Percentiles rank a stretch among this genome's conserved stretches.
phyloP scores from a whole-genome alignment of 92 coral and sea anemone species.

The Desmophyllum pertusum region DNA sequence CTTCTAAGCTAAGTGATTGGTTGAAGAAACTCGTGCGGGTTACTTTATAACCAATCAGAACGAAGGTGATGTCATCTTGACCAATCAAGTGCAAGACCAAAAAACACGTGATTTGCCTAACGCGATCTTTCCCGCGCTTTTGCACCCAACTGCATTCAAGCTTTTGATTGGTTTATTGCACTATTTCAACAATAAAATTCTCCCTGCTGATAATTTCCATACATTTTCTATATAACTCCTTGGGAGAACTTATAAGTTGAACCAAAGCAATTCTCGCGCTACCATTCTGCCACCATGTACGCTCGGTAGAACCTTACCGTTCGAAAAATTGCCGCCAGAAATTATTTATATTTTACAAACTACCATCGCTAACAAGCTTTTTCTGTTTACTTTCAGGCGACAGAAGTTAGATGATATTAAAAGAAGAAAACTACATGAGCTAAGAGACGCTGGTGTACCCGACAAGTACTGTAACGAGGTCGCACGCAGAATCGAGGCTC shows the following conservation, averaged over 20 bases:
- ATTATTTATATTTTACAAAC: neutral
- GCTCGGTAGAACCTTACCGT: neutral
- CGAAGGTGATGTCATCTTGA: neutral
- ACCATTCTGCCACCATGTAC: neutral
- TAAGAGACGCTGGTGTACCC: conserved; percentile 94
- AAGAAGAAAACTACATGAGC: conserved; percentile 80
- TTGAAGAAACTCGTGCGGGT: neutral
- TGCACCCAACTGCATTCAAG: too few species aligned
- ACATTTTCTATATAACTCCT: too few species aligned
- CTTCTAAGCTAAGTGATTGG: too few species aligned
- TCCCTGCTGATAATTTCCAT: too few species aligned
- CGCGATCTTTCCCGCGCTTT: neutral
- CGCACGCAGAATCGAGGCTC: conserved; percentile 96
- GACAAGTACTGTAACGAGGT: conserved; percentile 99
- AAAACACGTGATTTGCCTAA: neutral
- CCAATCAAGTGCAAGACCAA: neutral
- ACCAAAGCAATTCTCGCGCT: neutral
- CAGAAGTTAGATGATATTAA: conserved; percentile 96
- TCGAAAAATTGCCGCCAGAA: neutral
- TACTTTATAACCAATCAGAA: neutral
- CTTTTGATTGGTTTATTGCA: too few species aligned
- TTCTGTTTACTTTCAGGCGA: conserved; percentile 60
- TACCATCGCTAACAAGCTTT: neutral
- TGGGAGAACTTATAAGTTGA: too few species aligned
- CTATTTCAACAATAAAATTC: too few species aligned